Conservation (phyloP, 2,888 invertebrate genomes). For the Torymus auratus region DNA sequence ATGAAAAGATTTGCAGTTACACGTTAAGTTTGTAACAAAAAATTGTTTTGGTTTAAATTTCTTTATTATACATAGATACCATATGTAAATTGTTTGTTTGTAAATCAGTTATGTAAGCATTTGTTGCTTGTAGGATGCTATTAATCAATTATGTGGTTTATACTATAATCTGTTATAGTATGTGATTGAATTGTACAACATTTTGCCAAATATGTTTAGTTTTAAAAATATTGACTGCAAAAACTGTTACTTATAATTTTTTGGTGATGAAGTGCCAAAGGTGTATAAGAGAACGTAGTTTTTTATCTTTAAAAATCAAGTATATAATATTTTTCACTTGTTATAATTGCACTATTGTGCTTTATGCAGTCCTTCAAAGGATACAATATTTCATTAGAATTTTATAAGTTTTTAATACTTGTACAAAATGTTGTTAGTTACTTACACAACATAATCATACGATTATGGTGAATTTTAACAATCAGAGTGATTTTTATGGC, state of each 20-base stretch:
- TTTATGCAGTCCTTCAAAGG: slow-evolving; percentile 38
- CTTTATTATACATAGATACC: neutral
- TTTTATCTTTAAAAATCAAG: slow-evolving; percentile 31
- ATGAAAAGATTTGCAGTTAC: slow-evolving; percentile 29
- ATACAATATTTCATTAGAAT: slow-evolving; percentile 42
- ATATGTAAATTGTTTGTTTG: slow-evolving; percentile 28
- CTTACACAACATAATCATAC: slow-evolving; percentile 46
- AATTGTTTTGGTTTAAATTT: slow-evolving; percentile 20
- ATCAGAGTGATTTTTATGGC: slow-evolving; percentile 49
- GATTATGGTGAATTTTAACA: slow-evolving; percentile 42
- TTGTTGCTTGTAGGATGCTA: slow-evolving; percentile 25
- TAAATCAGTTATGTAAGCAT: slow-evolving; percentile 34
- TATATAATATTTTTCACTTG: slow-evolving; percentile 48
- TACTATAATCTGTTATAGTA: slow-evolving; percentile 37
- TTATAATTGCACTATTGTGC: slow-evolving; percentile 55
- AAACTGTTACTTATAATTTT: slow-evolving; percentile 46
- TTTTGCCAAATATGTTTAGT: slow-evolving; percentile 53
- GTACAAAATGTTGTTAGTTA: slow-evolving; percentile 54
- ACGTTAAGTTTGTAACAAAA: neutral
- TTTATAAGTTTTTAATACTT: slow-evolving; percentile 48
- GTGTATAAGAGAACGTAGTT: slow-evolving; percentile 48
- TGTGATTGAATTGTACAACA: slow-evolving; percentile 41
- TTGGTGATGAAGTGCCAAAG: slow-evolving; percentile 53
- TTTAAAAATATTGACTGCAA: slow-evolving; percentile 53
- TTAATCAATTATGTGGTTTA: slow-evolving; percentile 39